phyloP scores from a whole-genome alignment of 2,888 invertebrate genomes.

The Drosophila diplacantha region DNA sequence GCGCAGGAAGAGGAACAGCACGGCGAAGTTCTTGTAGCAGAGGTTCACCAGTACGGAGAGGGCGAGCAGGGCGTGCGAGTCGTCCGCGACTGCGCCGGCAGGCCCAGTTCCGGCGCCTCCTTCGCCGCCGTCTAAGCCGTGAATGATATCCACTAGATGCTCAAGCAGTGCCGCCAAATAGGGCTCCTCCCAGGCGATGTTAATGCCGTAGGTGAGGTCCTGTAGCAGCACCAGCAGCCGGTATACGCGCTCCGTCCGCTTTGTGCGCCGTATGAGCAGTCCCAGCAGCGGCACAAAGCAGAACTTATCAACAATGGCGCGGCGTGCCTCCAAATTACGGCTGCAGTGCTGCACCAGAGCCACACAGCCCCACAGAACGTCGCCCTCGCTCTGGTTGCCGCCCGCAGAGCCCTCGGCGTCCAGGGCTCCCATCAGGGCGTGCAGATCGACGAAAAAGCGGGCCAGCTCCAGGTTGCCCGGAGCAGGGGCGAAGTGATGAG shows the following conservation, averaged over 20 bases:
- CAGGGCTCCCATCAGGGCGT: constrained; percentile 70
- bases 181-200: constrained; percentile 88
- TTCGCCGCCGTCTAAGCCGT: constrained; percentile 78
- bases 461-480: constrained; percentile 69
- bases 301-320: constrained; percentile 72
- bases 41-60: constrained; percentile 87
- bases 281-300: constrained; percentile 74
- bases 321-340: constrained; percentile 71
- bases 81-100: constrained; percentile 44
- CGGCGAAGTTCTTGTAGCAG: constrained; percentile 87
- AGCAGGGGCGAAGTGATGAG: constrained; percentile 63
- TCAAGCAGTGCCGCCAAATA: constrained; percentile 84
- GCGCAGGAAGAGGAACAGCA: constrained; percentile 85
- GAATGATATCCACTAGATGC: constrained; percentile 83
- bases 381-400: constrained; percentile 51
- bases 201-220: constrained; percentile 88
- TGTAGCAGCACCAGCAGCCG: constrained; percentile 76
- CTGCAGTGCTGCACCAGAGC: constrained; percentile 72
- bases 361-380: constrained; percentile 74
- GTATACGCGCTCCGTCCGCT: constrained; percentile 68
- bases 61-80: constrained; percentile 76
- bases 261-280: constrained; percentile 63
- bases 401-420: constrained; percentile 53
- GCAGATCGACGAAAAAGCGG: constrained; percentile 75
- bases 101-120: constrained; percentile 13